Conservation (phyloP, 2,797 vertebrate species). For the Nannoperca australis region DNA sequence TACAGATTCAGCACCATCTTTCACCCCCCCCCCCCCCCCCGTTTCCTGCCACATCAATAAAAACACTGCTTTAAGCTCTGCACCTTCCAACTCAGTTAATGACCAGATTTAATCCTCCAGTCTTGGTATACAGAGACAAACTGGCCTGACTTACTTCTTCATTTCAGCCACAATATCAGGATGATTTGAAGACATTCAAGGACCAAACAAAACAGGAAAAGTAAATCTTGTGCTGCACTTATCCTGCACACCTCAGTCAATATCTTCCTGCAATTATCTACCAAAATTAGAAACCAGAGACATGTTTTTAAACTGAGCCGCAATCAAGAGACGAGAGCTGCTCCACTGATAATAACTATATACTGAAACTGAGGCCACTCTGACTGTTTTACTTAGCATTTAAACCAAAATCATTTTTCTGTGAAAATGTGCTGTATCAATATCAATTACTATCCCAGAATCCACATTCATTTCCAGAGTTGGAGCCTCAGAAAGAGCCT, state of each 20-base stretch:
- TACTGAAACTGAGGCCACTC: conserved; percentile 18
- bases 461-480: not conserved
- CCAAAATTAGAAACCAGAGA: conserved; percentile 44
- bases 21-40: no score
- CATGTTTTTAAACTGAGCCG: conserved; percentile 23
- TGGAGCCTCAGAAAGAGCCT: conserved; percentile 2
- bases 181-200: conserved; percentile 10
- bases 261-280: conserved; percentile 34
- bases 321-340: conserved; percentile 31
- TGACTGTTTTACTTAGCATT: conserved; percentile 19
- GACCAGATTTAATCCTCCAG: conserved; percentile 77
- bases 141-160: conserved; percentile 41
- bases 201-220: conserved; percentile 14
- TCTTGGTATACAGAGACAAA: conserved; percentile 58
- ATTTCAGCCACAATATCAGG: conserved; percentile 21
- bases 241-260: conserved; percentile 22
- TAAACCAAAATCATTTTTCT: conserved; percentile 9
- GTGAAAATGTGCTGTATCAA: not conserved
- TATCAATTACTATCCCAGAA: conserved; percentile 6
- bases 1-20: no score
- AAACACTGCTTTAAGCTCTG: conserved; percentile 76
- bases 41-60: conserved; percentile 86
- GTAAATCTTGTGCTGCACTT: conserved; percentile 14
- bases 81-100: conserved; percentile 78
- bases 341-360: conserved; percentile 43